Evolutionary conservation across 2,888 invertebrate genomes (phyloP).

Genomic region (Spicauda simplicius): DNA sequence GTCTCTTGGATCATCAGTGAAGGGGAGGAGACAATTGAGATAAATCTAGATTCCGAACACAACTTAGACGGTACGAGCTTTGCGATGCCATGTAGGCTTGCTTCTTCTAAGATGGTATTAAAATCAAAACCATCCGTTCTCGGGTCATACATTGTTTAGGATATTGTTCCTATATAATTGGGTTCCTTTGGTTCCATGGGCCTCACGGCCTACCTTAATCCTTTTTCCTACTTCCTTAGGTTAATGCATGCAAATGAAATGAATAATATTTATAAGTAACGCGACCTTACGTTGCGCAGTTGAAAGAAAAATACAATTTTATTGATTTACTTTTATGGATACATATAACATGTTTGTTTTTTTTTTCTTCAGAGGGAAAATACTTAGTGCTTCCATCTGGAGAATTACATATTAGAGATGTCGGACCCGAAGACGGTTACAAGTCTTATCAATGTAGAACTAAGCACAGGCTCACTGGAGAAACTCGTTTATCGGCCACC

Average conservation of each 20-base stretch:
- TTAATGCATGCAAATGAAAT: conserved; percentile 64
- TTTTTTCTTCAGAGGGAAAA: conserved; percentile 91
- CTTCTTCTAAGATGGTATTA: conserved; percentile 25
- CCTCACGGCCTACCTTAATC: conserved; percentile 85
- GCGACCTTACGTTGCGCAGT: conserved; percentile 69
- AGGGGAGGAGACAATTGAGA: conserved; percentile 79
- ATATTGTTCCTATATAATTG: conserved; percentile 53
- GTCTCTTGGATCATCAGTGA: conserved; percentile 94
- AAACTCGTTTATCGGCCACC: conserved; percentile 96
- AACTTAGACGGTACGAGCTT: conserved; percentile 66
- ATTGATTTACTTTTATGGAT: conserved; percentile 25
- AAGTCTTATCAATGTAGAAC: conserved; percentile 97
- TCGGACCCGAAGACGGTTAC: conserved; percentile 96
- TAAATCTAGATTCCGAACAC: conserved; percentile 68
- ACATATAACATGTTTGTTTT: conserved; percentile 35
- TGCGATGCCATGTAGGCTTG: conserved; percentile 25
- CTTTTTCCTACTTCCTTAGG: conserved; percentile 84
- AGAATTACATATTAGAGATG: conserved; percentile 97
- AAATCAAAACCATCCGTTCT: conserved; percentile 16
- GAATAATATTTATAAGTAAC: conserved; percentile 74
- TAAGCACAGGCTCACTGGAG: conserved; percentile 96
- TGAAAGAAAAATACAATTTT: conserved; percentile 35
- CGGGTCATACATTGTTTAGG: conserved; percentile 50
- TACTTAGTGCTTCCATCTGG: conserved; percentile 97
- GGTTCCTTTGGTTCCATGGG: conserved; percentile 80